These are phyloP conservation scores for Montifringilla adamsi DNA, from an alignment of 2,113 vertebrate genomes.

Conservation along the genomic window DNA sequence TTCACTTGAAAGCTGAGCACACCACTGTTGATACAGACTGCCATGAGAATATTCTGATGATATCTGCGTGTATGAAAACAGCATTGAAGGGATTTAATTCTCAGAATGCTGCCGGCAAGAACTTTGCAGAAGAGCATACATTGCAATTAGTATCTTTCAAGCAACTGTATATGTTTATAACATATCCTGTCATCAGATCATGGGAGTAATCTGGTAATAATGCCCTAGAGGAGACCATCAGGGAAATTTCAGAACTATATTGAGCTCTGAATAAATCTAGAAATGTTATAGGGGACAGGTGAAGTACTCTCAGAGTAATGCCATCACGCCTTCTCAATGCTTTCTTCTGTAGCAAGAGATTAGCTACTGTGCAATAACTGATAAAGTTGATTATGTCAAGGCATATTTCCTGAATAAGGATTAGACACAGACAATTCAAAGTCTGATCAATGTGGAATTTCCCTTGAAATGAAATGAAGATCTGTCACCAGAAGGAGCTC, in stretches of 20 bases:
- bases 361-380: not conserved
- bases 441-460: not conserved
- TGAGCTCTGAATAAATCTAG: not conserved
- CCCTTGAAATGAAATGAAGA: not conserved
- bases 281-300: not conserved
- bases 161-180: not conserved
- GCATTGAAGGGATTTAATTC: not conserved
- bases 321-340: not conserved
- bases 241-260: not conserved
- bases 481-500: not conserved
- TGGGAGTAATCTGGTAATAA: not conserved
- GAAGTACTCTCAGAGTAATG: not conserved
- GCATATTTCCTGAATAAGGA: not conserved
- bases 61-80: not conserved
- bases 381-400: not conserved
- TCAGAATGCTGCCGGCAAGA: not conserved
- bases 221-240: not conserved
- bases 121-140: not conserved
- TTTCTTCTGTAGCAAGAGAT: not conserved
- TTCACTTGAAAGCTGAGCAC: not conserved
- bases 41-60: not conserved
- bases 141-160: not conserved
- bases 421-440: not conserved
- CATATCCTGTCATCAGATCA: not conserved
- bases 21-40: fast-evolving